Base-by-base conservation (phyloP, 1,140 invertebrate species). In the Mya arenaria region DNA sequence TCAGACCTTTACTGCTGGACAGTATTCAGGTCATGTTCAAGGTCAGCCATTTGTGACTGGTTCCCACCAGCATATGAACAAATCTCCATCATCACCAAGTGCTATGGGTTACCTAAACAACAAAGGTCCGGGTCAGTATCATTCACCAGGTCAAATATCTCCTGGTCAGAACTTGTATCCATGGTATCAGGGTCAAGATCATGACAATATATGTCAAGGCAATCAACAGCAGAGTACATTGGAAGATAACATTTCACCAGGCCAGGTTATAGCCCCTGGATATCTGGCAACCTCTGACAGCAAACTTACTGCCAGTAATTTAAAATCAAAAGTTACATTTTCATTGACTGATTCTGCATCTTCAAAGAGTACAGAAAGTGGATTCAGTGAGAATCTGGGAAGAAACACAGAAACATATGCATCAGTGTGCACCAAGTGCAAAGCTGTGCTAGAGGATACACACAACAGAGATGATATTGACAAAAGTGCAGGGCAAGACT, bases 301-400 rank as follows among this genome's bases (percentile, higher is more conserved):
- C 58, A 48, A 13, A 8, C 39, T 37, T 58, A 30, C 17, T 44
- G n/a, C 55, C 13, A 39, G 52, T 5, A 32, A 15, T 39, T 19
- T 75, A 41, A 39, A 28, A 25, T n/a, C 66, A 34, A 87, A 84
- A 62, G 89, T 89, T 23, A 86, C 75, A 19, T 90, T 90, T 75
- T 75, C 65, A 25, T 23, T 89, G 6, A 81, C 71, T 15, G 84
- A 78, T 48, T 87, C 86, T 8, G 84, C 86, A 13, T 84, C 84
- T 15, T 86, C 87, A 1, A 86, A 84, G 32, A 90, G 89, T 81
- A 74, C 81, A 5, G 88, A 89, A 56, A 88, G 86, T 78, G 88
- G 89, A 1, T 90, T 88, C 69, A 88, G 88, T 74, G 89, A 90
- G 60, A 65, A 85, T 25, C n/a, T 78, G 58, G 65, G 63, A 25